A percentile compares a stretch with the other conserved stretches of the same genome.
These are phyloP conservation scores for Poecilus cupreus DNA, from an alignment of 2,888 invertebrate genomes.

Conservation along the genomic window DNA sequence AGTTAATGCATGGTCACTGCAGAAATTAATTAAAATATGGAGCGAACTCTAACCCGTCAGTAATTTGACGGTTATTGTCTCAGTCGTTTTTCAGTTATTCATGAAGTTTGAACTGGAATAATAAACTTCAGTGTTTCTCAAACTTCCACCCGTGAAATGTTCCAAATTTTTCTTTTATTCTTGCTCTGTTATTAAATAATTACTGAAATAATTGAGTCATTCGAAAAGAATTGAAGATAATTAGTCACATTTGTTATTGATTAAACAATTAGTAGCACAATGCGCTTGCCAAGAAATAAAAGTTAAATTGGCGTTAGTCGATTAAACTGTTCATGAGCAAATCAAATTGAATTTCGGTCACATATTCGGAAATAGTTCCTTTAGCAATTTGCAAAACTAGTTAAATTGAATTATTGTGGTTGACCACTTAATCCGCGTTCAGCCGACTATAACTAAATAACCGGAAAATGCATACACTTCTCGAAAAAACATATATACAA, in stretches of 20 bases:
- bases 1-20: slow-evolving; percentile 23
- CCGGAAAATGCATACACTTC: no score
- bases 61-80: slow-evolving; percentile 40
- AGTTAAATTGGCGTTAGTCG: no score
- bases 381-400: no score
- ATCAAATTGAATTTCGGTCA: no score
- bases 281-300: no score
- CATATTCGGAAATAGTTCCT: no score
- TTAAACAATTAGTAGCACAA: background rate
- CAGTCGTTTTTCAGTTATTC: slow-evolving; percentile 35
- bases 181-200: background rate
- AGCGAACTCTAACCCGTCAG: slow-evolving; percentile 10
- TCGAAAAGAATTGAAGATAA: background rate
- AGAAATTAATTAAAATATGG: slow-evolving; percentile 39
- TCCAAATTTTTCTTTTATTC: slow-evolving; percentile 2
- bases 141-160: background rate
- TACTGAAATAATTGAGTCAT: background rate
- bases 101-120: slow-evolving; percentile 11
- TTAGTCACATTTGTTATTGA: background rate
- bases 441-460: no score
- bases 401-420: no score
- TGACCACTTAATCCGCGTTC: no score
- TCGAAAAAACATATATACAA: no score
- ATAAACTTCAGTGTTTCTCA: slow-evolving; percentile 11
- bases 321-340: no score